Evolutionary conservation across 2,888 invertebrate species (phyloP).

Genomic region (Coenonympha arcania): DNA sequence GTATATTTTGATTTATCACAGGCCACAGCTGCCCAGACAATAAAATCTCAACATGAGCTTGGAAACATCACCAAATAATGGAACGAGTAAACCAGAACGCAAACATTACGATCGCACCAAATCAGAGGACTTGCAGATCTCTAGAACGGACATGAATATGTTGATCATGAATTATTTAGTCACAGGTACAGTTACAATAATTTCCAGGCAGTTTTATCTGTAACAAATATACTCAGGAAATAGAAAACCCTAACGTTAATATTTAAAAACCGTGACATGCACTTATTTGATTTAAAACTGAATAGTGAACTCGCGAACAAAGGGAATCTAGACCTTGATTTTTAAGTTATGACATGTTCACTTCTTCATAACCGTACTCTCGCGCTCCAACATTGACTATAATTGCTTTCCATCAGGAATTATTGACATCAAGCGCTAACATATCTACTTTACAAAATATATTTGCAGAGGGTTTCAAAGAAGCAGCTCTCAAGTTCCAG

Average conservation of each 20-base stretch:
- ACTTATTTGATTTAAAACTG: neutral
- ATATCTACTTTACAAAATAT: too few species aligned
- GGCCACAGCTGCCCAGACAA: neutral
- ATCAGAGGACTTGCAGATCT: slow-evolving; percentile 85
- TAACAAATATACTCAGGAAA: neutral
- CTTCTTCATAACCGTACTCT: neutral
- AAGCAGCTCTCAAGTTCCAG: slow-evolving; percentile 97
- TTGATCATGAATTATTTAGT: slow-evolving; percentile 99
- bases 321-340: neutral
- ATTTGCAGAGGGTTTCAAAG: slow-evolving; percentile 89
- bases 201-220: neutral
- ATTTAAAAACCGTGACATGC: neutral
- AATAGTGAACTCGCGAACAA: neutral
- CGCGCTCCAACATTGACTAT: neutral
- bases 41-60: slow-evolving; percentile 51
- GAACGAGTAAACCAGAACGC: slow-evolving; percentile 57
- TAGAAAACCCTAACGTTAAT: neutral
- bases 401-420: too few species aligned
- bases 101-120: slow-evolving; percentile 81
- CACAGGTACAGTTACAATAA: slow-evolving; percentile 78
- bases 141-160: slow-evolving; percentile 94
- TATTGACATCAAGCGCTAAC: too few species aligned
- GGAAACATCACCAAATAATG: slow-evolving; percentile 49
- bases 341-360: neutral
- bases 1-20: slow-evolving; percentile 22